phyloP scores from a whole-genome alignment of 2,113 vertebrate species.

The Heteronetta atricapilla region DNA sequence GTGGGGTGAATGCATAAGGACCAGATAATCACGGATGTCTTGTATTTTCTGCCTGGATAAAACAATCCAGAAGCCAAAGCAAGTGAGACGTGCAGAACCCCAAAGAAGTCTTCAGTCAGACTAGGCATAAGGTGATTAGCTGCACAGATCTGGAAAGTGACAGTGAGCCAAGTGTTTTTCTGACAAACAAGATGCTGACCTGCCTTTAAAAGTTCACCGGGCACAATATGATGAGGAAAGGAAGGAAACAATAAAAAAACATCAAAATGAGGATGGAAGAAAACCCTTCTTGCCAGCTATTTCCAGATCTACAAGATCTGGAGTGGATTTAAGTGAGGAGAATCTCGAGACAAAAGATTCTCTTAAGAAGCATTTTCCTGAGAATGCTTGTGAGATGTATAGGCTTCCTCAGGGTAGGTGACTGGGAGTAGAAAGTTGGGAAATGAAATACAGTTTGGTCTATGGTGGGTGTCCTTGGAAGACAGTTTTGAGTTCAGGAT shows the following conservation, averaged over 20 bases:
- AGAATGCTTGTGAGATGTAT: background rate
- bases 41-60: background rate
- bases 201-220: slow-evolving; percentile 25
- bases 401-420: background rate
- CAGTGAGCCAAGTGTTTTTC: slow-evolving; percentile 2
- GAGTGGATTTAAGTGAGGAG: background rate
- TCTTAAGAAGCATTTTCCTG: background rate
- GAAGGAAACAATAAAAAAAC: slow-evolving; percentile 60
- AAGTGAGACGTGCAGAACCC: background rate
- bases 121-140: background rate
- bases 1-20: background rate
- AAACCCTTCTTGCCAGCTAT: background rate
- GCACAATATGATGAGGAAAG: slow-evolving; percentile 26
- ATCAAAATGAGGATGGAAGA: background rate
- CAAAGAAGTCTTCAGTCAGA: background rate
- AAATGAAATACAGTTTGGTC: background rate
- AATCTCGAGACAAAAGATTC: background rate
- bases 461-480: background rate
- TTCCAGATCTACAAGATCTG: background rate
- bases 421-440: background rate
- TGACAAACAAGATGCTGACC: slow-evolving; percentile 13
- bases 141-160: background rate
- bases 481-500: background rate
- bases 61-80: background rate
- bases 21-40: background rate